Conservation (phyloP, 2,113 vertebrate genomes). For the Zapornia atra region DNA sequence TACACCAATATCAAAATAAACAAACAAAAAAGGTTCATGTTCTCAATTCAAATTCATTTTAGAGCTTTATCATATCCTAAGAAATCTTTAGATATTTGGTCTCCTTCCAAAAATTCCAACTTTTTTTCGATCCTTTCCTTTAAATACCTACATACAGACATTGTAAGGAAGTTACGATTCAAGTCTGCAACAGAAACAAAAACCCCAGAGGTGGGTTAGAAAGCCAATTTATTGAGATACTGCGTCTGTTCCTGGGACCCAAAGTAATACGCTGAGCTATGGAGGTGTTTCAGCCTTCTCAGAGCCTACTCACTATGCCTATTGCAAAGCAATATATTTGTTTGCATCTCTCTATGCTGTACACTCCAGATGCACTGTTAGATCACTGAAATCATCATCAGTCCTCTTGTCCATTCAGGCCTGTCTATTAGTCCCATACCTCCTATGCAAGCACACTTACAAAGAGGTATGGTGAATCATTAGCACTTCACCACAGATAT, state of each 20-base stretch:
- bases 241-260: background rate
- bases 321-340: background rate
- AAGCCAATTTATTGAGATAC: background rate
- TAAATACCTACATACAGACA: background rate
- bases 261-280: background rate
- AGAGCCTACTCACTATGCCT: background rate
- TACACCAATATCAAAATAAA: background rate
- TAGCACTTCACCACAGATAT: background rate
- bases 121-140: background rate
- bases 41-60: background rate
- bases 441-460: background rate
- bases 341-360: background rate
- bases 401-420: background rate
- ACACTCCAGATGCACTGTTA: background rate
- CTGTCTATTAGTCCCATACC: background rate
- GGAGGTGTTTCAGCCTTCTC: background rate
- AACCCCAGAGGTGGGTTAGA: background rate
- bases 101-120: background rate
- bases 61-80: background rate
- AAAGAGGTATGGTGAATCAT: background rate
- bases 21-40: background rate
- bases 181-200: background rate
- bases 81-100: background rate
- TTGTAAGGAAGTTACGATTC: background rate
- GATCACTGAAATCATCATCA: background rate